These are phyloP conservation scores for Lasiurus cinereus DNA, from an alignment of 2,113 vertebrate genomes.

Conservation along the genomic window DNA sequence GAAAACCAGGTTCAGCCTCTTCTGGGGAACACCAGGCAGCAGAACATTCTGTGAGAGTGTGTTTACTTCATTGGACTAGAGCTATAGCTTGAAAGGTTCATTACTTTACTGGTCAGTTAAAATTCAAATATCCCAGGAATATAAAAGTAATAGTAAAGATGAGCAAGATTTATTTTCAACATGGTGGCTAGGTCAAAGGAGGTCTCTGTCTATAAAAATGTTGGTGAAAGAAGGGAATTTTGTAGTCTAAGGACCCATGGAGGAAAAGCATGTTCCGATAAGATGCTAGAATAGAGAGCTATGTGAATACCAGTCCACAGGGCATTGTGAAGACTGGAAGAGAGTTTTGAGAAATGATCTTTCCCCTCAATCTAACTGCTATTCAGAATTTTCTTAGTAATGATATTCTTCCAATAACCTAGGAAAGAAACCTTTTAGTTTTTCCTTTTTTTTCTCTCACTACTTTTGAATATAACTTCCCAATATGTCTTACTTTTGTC, in stretches of 20 bases:
- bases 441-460: neutral
- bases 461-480: neutral
- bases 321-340: neutral
- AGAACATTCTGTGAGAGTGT: neutral
- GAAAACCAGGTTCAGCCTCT: neutral
- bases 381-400: neutral
- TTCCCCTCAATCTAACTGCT: neutral
- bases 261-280: neutral
- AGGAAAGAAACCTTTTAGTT: neutral
- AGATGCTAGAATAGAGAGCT: neutral
- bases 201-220: neutral
- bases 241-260: neutral
- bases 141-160: neutral
- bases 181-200: neutral
- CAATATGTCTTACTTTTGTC: neutral
- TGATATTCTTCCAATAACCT: neutral
- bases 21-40: neutral
- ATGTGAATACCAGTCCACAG: neutral
- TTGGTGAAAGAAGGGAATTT: neutral
- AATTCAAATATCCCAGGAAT: conserved; percentile 3
- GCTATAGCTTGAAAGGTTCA: neutral
- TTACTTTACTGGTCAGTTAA: neutral
- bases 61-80: neutral
- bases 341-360: neutral
- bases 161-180: neutral